Base-by-base conservation (phyloP, 2,797 vertebrate species). In the Hyperoplus immaculatus region DNA sequence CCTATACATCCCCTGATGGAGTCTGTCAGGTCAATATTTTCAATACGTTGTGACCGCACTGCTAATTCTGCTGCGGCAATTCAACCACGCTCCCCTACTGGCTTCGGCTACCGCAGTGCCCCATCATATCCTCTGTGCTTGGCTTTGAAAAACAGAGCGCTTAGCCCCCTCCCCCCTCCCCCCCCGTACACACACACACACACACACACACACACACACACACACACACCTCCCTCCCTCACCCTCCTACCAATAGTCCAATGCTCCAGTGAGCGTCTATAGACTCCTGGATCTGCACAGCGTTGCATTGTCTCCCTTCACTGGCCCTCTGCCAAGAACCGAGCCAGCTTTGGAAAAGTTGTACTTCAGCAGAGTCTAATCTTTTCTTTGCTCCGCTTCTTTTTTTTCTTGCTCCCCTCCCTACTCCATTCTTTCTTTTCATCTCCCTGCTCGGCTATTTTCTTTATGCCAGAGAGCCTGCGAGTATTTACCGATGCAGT, bases 261-360 rank as follows among this genome's bases (percentile, higher is more conserved):
- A 90, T 89, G 94, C 93, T 94, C 91, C 90, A 94, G 83, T 91
- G 91, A 91, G 83, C 81, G 79, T 93, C 90, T 92, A 94, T 90
- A 94, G 91, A 92, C 78, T 73, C 67, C 85, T 84, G 86, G 89
- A 87, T 88, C 88, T 13, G 77, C 82, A 91, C 87, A 91, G 90
- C 84, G 16, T 76, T 75, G 88, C 83, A 94, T 95, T 95, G 95
- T 94, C 87, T 91, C 60, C 55, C 71, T 12, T 15, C 8, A 60
- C 65, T 94, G 94, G 94, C 90, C 73, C 49, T 70, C 80, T 81
- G 94, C 94, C 94, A 94, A 84, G 62, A 88, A 86, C 87, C 81
- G 51, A 80, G 86, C 87, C 81, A 65, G 90, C 88, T 91, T 94
- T 92, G 87, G 72, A 89, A 89, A 90, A 93, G 86, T 92, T 89